Evolutionary conservation across 2,888 invertebrate species (phyloP).

Genomic region (Parelbella ahira): DNA sequence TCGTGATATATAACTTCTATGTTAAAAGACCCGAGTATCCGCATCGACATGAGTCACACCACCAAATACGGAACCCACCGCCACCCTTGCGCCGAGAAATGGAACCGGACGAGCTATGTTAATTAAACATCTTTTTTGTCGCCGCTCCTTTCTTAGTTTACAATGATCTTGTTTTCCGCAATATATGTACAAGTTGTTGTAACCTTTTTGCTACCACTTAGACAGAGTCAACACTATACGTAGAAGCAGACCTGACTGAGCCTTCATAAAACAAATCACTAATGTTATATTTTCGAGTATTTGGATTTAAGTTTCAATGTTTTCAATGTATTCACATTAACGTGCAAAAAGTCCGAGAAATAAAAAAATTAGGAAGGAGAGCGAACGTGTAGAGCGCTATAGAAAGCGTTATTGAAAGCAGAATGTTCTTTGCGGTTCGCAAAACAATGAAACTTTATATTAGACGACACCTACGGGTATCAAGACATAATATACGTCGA

Average conservation of each 20-base stretch:
- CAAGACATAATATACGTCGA: slow-evolving; percentile 4
- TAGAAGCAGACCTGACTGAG: no score
- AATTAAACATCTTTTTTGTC: slow-evolving; percentile 27
- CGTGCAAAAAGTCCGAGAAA: no score
- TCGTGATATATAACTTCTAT: slow-evolving; percentile 1
- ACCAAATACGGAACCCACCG: slow-evolving; percentile 52
- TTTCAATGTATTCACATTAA: no score
- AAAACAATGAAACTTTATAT: background rate
- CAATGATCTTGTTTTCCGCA: slow-evolving; percentile 11
- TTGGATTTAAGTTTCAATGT: no score
- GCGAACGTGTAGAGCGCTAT: no score
- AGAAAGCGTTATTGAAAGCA: slow-evolving; percentile 5
- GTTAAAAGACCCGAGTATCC: background rate
- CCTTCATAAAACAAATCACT: no score
- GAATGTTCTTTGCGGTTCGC: background rate
- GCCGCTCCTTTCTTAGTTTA: background rate
- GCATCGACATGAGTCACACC: slow-evolving; percentile 45
- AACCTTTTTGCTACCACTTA: no score
- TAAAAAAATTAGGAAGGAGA: no score
- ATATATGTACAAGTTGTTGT: background rate
- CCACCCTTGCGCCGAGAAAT: slow-evolving; percentile 39
- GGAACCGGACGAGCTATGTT: slow-evolving; percentile 39
- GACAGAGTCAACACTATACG: no score
- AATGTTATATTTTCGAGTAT: no score
- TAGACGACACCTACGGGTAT: no score